phyloP scores from a whole-genome alignment of 2,113 vertebrate species.

The Lepidothrix coronata region DNA sequence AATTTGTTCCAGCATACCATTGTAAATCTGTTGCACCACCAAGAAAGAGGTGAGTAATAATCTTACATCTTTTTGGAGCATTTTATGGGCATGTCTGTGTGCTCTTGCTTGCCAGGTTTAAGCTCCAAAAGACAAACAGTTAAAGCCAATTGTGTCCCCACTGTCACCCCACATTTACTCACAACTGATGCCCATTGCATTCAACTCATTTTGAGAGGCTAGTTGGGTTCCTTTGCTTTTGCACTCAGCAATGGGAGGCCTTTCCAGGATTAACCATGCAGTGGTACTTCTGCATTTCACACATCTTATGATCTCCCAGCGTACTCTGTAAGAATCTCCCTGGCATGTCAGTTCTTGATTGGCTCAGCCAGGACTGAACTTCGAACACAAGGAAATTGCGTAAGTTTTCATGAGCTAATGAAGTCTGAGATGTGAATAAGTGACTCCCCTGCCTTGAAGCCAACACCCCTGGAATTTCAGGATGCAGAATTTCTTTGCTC shows the following conservation, averaged over 20 bases:
- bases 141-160: not conserved
- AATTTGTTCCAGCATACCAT: rapidly evolving
- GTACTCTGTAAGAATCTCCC: not conserved
- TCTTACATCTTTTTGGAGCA: not conserved
- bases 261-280: not conserved
- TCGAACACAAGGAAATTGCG: not conserved
- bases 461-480: not conserved
- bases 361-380: not conserved
- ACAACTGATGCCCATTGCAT: not conserved
- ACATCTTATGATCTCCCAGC: not conserved
- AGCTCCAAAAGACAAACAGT: not conserved
- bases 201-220: not conserved
- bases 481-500: not conserved
- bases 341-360: not conserved
- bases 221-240: not conserved
- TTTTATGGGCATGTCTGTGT: not conserved
- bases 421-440: not conserved
- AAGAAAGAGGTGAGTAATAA: not conserved
- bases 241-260: not conserved
- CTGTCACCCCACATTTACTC: not conserved
- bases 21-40: not conserved
- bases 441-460: not conserved
- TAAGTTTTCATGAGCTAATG: not conserved
- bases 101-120: not conserved
- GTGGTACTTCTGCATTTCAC: not conserved